These are phyloP conservation scores for Heliconius nattereri DNA, from an alignment of 1,140 invertebrate species.

Conservation along the genomic window DNA sequence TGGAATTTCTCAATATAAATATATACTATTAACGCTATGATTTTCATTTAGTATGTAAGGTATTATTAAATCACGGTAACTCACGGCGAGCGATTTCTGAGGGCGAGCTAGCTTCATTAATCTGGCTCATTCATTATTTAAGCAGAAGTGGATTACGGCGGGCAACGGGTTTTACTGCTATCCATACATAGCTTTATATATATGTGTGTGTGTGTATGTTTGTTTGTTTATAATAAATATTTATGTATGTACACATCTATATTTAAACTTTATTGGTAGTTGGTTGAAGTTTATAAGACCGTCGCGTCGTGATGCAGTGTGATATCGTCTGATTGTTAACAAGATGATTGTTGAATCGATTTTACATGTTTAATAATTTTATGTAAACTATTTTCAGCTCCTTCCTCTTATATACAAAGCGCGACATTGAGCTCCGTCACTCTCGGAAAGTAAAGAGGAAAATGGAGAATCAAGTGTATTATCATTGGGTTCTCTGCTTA, in stretches of 20 bases:
- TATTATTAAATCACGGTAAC: neutral
- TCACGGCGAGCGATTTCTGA: conserved; percentile 13
- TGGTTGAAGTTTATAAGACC: neutral
- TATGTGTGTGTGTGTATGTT: neutral
- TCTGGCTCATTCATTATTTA: conserved; percentile 35
- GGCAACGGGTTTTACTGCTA: conserved; percentile 26
- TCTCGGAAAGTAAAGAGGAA: no score
- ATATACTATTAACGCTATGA: neutral
- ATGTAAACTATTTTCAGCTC: no score
- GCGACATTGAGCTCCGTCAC: neutral
- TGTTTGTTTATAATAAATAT: neutral
- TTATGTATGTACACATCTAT: neutral
- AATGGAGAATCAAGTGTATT: no score
- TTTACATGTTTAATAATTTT: no score
- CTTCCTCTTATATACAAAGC: neutral
- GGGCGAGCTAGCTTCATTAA: conserved; percentile 21
- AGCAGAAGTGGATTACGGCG: conserved; percentile 21
- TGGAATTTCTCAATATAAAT: neutral
- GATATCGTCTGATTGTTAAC: no score
- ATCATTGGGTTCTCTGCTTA: no score
- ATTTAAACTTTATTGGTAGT: neutral
- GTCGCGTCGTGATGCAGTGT: no score
- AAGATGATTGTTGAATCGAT: no score
- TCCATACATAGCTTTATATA: neutral
- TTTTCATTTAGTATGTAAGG: neutral